A percentile compares a stretch with the other conserved stretches of the same genome.
phyloP scores from a whole-genome alignment of 2,797 vertebrate species.

The Staurois parvus region DNA sequence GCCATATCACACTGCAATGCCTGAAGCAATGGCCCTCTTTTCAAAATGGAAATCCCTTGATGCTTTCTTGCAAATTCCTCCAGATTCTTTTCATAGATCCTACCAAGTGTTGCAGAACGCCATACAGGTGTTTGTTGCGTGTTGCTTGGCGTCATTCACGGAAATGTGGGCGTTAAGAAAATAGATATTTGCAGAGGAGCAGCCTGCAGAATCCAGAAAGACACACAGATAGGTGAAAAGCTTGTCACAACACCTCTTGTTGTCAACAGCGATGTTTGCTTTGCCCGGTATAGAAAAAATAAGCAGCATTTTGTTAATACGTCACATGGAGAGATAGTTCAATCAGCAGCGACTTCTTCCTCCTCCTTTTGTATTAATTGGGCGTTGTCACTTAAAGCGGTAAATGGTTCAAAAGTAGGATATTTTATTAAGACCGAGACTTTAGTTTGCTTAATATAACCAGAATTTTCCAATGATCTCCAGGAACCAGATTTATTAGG shows the following conservation, averaged over 20 bases:
- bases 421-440: background rate
- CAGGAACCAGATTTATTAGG: too few relatives aligned
- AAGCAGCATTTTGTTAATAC: background rate
- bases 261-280: background rate
- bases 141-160: background rate
- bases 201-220: conserved; percentile 2
- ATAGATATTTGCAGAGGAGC: conserved; percentile 4
- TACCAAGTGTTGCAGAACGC: background rate
- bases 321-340: background rate
- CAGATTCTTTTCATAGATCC: background rate
- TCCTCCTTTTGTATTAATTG: background rate
- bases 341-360: background rate
- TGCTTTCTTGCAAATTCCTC: background rate
- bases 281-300: background rate
- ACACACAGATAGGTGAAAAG: background rate
- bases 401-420: too few relatives aligned
- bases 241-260: conserved; percentile 8
- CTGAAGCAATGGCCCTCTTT: too few relatives aligned
- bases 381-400: too few relatives aligned
- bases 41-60: background rate
- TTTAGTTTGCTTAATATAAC: background rate
- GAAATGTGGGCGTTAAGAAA: conserved; percentile 39
- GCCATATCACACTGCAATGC: too few relatives aligned
- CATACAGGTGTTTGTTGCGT: background rate
- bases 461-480: background rate